Base-by-base conservation (phyloP, 1,140 invertebrate genomes). In the Bombus polaris region DNA sequence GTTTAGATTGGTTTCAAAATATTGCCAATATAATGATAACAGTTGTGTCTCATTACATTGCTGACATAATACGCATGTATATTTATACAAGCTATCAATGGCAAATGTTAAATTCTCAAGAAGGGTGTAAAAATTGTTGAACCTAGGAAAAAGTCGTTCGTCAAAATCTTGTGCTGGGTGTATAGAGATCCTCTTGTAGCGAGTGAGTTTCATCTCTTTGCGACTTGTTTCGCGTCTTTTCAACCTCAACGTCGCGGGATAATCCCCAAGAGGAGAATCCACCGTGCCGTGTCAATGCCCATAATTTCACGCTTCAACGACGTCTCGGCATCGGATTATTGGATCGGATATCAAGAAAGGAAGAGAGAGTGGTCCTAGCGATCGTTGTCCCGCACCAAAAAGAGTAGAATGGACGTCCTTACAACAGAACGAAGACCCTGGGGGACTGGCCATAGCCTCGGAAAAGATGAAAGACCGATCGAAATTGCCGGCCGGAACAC, bases 251-350 rank as follows among this genome's bases (percentile, higher is more conserved):
- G 73, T 37, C 44, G 80, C 72, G 81, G 32, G 57, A 32, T 39
- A 47, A 86, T 44, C 28, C 81, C 81, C 74, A 66, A 32, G 39
- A 81, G 87, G 68, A 90, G 78, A 86, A 89, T 90, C 88, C 89
- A 91, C 85, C 87, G 86, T 86, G 68, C 89, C 90, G 93, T 92
- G 89, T 94, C 92, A 93, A 92, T 92, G 91, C 89, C 92, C 93
- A 94, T 94, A 94, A 94, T 94, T 94, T 94, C 92, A 94, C 93
- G 93, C 91, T 93, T 76, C 91, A 85, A 90, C 92, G 93, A 92
- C 90, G 88, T 91, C 90, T 82, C 90, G 93, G 91, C 90, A 92
- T 92, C 90, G 91, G 92, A 93, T 94, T 94, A 94, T 94, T 94
- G 93, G 93, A 94, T 93, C 91, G 89, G 87, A 93, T 92, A 93